Percentiles rank a stretch among this genome's conserved stretches.
phyloP scores from a whole-genome alignment of 2,113 vertebrate genomes.

The Peromyscus leucopus region DNA sequence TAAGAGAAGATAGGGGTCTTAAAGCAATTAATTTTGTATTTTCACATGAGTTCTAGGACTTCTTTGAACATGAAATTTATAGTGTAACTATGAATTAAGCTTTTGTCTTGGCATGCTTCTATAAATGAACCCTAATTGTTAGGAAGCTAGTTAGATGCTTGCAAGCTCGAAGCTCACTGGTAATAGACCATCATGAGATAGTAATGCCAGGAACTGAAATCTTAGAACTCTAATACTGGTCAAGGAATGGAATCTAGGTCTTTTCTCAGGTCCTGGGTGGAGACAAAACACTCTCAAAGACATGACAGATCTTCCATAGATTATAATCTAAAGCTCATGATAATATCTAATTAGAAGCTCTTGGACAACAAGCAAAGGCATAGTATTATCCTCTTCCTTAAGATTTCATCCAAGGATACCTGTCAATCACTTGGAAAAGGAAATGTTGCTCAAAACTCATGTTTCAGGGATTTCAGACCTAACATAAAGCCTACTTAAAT shows the following conservation, averaged over 20 bases:
- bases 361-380: not conserved
- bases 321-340: not conserved
- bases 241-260: not conserved
- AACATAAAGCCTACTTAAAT: not conserved
- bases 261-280: not conserved
- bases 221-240: not conserved
- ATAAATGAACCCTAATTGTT: not conserved
- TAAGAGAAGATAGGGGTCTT: not conserved
- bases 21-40: slow-evolving; percentile 43
- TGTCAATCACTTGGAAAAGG: not conserved
- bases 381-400: not conserved
- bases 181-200: not conserved
- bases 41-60: not conserved
- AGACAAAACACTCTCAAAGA: not conserved
- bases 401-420: not conserved
- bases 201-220: not conserved
- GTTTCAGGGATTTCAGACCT: not conserved
- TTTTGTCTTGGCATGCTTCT: not conserved
- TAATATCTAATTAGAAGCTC: not conserved
- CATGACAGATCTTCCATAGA: not conserved
- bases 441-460: not conserved
- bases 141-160: not conserved
- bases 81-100: slow-evolving; percentile 12
- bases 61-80: slow-evolving; percentile 7
- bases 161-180: not conserved